Percentiles rank a stretch among this genome's conserved stretches.
Evolutionary conservation across 1,140 invertebrate genomes (phyloP).

Genomic region (Caerostris extrusa): DNA sequence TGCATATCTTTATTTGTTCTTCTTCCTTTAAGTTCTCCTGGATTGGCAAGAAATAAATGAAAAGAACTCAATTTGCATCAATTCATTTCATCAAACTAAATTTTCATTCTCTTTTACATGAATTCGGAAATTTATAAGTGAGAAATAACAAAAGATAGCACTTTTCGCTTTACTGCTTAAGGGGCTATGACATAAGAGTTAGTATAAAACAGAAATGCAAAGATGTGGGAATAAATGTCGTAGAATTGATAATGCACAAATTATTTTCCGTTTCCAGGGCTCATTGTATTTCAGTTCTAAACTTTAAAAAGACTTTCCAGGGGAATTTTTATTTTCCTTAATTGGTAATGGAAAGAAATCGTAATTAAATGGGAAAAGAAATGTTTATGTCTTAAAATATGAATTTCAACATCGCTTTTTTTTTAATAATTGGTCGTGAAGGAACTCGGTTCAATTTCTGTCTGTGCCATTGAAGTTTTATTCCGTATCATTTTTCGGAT

Average conservation of each 20-base stretch:
- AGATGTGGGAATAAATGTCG: neutral
- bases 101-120: neutral
- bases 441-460: neutral
- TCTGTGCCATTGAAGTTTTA: neutral
- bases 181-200: neutral
- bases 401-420: neutral
- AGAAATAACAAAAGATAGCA: neutral
- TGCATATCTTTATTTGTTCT: neutral
- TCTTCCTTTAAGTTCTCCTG: neutral
- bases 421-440: neutral
- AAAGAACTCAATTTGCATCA: conserved; percentile 26
- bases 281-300: neutral
- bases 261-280: neutral
- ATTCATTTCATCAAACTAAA: conserved; percentile 24
- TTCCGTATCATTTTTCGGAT: neutral
- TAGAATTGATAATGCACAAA: neutral
- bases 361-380: neutral
- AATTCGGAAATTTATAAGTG: neutral
- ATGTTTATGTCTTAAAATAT: neutral
- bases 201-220: neutral
- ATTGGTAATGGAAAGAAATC: neutral
- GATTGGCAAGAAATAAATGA: conserved; percentile 14
- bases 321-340: neutral
- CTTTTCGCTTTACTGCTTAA: neutral
- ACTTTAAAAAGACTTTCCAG: neutral